Percentiles rank a stretch among this genome's conserved stretches.
phyloP scores from a whole-genome alignment of 2,113 vertebrate species.

The rabbit (Oryctolagus cuniculus) region DNA sequence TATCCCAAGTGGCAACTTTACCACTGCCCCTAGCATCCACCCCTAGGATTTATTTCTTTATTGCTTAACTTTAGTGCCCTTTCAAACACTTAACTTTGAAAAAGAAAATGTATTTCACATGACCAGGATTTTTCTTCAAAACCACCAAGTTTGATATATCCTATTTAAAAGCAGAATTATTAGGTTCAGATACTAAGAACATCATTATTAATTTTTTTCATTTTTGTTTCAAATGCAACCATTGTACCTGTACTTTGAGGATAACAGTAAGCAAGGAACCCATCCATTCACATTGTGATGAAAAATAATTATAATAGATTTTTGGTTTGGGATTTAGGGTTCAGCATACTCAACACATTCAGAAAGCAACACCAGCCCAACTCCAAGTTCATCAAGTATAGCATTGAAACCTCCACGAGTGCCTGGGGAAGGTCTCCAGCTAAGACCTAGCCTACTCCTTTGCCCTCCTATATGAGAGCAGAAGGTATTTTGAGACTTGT shows the following conservation, averaged over 20 bases:
- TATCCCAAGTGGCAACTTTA: no score
- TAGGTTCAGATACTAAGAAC: not conserved
- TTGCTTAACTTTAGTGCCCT: conserved; percentile 2
- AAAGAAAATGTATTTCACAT: conserved; percentile 43
- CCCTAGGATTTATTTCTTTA: not conserved
- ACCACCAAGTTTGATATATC: not conserved
- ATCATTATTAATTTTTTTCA: not conserved
- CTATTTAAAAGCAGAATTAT: conserved; percentile 1
- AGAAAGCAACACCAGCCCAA: not conserved
- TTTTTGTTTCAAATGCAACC: conserved; percentile 26
- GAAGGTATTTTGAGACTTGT: not conserved
- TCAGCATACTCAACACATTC: conserved; percentile 31
- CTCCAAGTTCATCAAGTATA: not conserved
- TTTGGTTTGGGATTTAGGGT: not conserved
- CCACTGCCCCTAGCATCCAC: no score
- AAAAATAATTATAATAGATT: not conserved
- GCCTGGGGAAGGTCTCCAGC: conserved; percentile 9
- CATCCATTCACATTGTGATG: not conserved
- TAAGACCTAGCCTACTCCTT: not conserved
- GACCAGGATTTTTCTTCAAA: conserved; percentile 49
- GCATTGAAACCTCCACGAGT: not conserved
- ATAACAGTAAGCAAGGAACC: not conserved
- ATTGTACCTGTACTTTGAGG: not conserved
- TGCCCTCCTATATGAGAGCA: not conserved
- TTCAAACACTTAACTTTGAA: conserved; percentile 9